phyloP scores from a whole-genome alignment of 2,797 vertebrate species.

The Darevskia nairensis region DNA sequence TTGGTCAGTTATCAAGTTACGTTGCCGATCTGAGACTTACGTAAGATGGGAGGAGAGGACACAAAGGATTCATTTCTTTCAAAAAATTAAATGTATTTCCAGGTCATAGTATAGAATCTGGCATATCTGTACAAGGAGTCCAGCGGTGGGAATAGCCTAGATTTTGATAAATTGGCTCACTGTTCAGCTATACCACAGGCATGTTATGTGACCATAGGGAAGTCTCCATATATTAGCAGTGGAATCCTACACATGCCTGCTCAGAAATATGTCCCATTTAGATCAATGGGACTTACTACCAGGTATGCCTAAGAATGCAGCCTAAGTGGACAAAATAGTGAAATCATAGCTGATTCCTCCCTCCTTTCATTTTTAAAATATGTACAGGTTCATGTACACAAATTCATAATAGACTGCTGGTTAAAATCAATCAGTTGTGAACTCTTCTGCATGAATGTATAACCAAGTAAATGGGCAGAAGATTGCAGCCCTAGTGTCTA shows the following conservation, averaged over 20 bases:
- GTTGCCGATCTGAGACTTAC: conserved; percentile 49
- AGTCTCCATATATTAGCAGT: not conserved
- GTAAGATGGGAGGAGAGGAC: conserved; percentile 46
- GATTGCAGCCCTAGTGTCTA: not conserved
- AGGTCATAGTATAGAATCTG: conserved; percentile 22
- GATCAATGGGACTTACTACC: too few species aligned
- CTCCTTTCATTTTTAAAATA: not conserved
- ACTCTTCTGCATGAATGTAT: not conserved
- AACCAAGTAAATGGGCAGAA: not conserved
- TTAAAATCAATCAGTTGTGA: not conserved
- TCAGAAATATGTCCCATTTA: too few species aligned
- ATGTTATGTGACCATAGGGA: too few species aligned
- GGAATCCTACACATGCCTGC: not conserved
- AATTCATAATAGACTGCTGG: not conserved
- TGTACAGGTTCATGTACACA: not conserved
- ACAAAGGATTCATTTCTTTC: conserved; percentile 48
- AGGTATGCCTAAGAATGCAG: not conserved
- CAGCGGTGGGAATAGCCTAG: not conserved
- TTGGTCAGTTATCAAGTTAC: conserved; percentile 50
- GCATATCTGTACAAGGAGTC: conserved; percentile 16
- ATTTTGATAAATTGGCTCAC: not conserved
- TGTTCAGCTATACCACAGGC: not conserved
- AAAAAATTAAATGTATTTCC: not conserved
- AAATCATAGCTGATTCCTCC: not conserved
- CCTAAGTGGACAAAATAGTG: not conserved